These are phyloP conservation scores for Ischnus inquisitorius DNA, from an alignment of 2,888 invertebrate genomes.

Conservation along the genomic window DNA sequence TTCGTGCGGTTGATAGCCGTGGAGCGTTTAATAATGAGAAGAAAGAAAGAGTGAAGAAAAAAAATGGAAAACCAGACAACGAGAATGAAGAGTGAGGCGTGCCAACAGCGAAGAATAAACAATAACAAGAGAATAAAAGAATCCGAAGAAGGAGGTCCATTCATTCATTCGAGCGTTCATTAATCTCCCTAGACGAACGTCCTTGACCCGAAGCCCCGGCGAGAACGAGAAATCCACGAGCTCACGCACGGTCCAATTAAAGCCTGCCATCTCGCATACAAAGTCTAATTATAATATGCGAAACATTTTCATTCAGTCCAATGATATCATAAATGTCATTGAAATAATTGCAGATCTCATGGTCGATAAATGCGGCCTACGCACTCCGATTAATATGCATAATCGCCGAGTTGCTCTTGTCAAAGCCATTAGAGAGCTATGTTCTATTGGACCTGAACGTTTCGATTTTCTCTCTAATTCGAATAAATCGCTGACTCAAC, in stretches of 20 bases:
- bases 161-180: conserved; percentile 61
- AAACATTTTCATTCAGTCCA: conserved; percentile 33
- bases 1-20: conserved; percentile 53
- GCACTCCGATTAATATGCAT: not conserved
- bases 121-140: conserved; percentile 1
- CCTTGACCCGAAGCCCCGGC: conserved; percentile 57
- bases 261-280: not conserved
- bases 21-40: conserved; percentile 55
- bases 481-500: conserved; percentile 26
- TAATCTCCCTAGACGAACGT: conserved; percentile 64
- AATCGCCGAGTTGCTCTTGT: not conserved
- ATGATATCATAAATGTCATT: conserved; percentile 16
- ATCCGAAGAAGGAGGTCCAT: conserved; percentile 43
- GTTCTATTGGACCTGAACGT: not conserved
- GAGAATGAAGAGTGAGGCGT: conserved; percentile 20
- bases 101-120: conserved; percentile 37
- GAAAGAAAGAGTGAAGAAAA: conserved; percentile 30
- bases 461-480: not conserved
- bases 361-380: conserved; percentile 30
- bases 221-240: conserved; percentile 45
- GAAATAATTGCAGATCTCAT: conserved; percentile 21
- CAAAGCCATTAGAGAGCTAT: not conserved
- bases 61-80: not conserved
- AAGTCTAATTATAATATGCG: conserved; percentile 45
- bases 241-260: conserved; percentile 63